A percentile compares a stretch with the other conserved stretches of the same genome.
Conservation (phyloP, 2,888 invertebrate species). For the Seira musarum region DNA sequence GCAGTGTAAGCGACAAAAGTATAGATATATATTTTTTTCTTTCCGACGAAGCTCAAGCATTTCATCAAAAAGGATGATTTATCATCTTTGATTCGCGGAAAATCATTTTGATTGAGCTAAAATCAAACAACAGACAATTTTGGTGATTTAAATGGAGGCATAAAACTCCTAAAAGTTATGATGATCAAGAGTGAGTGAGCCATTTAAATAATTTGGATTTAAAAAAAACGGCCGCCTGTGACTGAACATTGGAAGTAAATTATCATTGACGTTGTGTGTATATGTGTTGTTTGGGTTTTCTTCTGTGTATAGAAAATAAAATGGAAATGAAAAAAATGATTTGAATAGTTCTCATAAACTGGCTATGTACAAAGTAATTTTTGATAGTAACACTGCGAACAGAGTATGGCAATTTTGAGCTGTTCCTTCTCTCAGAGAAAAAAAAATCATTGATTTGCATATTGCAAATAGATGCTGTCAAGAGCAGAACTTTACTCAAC, state of each 20-base stretch:
- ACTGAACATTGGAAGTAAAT: background rate
- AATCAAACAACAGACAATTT: background rate
- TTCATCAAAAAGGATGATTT: too few relatives aligned
- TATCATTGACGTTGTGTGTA: constrained; percentile 42
- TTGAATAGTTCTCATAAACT: too few relatives aligned
- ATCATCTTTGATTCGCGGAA: too few relatives aligned
- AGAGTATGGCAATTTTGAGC: constrained; percentile 39
- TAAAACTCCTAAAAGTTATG: background rate
- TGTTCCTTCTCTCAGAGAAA: background rate
- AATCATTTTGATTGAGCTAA: background rate
- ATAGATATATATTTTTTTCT: too few relatives aligned
- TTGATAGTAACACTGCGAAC: constrained; percentile 70
- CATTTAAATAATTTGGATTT: background rate
- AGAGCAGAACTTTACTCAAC: background rate
- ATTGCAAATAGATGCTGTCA: constrained; percentile 4
- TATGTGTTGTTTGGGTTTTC: constrained; percentile 58
- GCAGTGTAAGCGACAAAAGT: too few relatives aligned
- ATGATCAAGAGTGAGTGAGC: background rate
- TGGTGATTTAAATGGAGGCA: background rate
- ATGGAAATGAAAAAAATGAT: constrained; percentile 27
- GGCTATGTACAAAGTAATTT: constrained; percentile 20
- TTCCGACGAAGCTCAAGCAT: too few relatives aligned
- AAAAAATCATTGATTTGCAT: background rate
- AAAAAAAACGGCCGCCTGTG: background rate
- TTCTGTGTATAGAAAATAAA: too few relatives aligned